Conservation (phyloP, 2,888 invertebrate genomes). For the Microplitis manilae region DNA sequence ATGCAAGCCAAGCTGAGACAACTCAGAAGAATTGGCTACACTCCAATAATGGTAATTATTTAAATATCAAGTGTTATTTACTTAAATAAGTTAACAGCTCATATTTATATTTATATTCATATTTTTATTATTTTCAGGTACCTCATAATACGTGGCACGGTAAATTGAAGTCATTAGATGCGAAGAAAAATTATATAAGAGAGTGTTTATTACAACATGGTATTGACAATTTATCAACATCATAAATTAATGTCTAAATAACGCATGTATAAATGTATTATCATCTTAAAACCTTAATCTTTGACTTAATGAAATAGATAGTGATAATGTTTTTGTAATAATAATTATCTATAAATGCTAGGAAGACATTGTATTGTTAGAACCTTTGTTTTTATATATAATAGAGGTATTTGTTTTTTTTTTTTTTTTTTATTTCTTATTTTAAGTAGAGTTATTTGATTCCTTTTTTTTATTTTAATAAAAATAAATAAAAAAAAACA, state of each 20-base stretch:
- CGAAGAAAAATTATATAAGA: slow-evolving; percentile 58
- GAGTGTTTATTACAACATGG: neutral
- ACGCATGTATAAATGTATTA: neutral
- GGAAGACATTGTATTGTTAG: neutral
- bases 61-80: slow-evolving; percentile 4
- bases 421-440: slow-evolving; percentile 29
- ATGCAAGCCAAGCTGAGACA: slow-evolving; percentile 78
- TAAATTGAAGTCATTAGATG: slow-evolving; percentile 55
- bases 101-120: neutral
- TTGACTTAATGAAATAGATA: neutral
- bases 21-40: slow-evolving; percentile 74
- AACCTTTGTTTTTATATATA: neutral
- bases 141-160: neutral
- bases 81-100: neutral
- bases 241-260: neutral
- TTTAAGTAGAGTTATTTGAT: slow-evolving; percentile 16
- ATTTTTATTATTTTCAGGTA: slow-evolving; percentile 20
- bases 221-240: neutral
- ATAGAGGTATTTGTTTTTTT: slow-evolving; percentile 8
- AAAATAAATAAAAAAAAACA: slow-evolving; percentile 22
- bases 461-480: slow-evolving; percentile 12
- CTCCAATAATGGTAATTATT: slow-evolving; percentile 62
- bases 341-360: neutral
- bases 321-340: neutral
- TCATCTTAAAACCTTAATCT: neutral